These are phyloP conservation scores for Columba guinea DNA, from an alignment of 2,797 vertebrate genomes.

Conservation along the genomic window DNA sequence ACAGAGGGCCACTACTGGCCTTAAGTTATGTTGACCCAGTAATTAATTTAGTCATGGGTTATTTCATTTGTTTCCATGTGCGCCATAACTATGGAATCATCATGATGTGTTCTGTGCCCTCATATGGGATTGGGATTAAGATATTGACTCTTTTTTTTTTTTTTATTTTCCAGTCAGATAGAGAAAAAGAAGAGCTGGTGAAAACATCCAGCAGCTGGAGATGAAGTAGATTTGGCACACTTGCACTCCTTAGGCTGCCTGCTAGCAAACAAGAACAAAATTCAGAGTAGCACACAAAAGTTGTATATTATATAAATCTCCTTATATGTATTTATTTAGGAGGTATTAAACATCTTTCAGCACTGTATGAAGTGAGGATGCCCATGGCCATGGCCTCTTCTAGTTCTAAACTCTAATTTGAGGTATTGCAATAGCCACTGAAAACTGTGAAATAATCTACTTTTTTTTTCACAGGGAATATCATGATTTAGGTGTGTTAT, in stretches of 20 bases:
- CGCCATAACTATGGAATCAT: neutral
- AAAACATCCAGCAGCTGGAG: neutral
- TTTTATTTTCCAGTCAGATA: neutral
- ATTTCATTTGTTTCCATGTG: neutral
- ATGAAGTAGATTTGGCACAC: neutral
- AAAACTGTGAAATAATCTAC: conserved; percentile 34
- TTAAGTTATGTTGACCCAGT: neutral
- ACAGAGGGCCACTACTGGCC: neutral
- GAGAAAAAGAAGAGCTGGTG: neutral
- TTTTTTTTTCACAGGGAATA: conserved; percentile 32
- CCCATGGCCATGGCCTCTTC: neutral
- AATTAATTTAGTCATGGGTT: neutral
- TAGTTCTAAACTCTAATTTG: conserved; percentile 19
- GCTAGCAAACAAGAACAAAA: conserved; percentile 16
- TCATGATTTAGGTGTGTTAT: neutral
- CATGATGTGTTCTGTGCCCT: neutral
- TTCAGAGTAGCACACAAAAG: neutral
- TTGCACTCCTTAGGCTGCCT: conserved; percentile 24
- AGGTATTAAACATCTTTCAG: conserved; percentile 34
- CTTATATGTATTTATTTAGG: conserved; percentile 56
- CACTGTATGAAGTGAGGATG: conserved; percentile 17
- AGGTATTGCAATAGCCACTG: conserved; percentile 3
- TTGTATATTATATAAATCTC: neutral
- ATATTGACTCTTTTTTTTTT: neutral
- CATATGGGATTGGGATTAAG: neutral